Percentiles rank a stretch among this genome's conserved stretches.
These are phyloP conservation scores for Caenorhabditis panamensis DNA, from an alignment of 2,888 invertebrate genomes.

Conservation along the genomic window DNA sequence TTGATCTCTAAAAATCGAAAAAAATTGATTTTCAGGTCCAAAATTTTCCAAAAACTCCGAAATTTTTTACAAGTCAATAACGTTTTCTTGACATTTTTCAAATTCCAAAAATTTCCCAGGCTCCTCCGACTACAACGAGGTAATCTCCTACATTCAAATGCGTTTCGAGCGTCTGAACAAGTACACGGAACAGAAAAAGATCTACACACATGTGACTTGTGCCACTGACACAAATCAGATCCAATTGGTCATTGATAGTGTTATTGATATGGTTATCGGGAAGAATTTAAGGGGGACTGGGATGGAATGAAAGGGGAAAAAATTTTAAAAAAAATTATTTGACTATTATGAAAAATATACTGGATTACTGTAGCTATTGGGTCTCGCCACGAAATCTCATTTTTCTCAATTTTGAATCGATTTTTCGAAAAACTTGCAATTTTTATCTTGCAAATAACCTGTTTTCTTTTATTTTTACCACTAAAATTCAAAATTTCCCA, in stretches of 20 bases:
- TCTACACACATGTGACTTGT: conserved; percentile 67
- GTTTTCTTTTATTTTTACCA: too few relatives aligned
- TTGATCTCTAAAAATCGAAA: too few relatives aligned
- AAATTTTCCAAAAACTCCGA: too few relatives aligned
- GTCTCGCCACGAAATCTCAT: too few relatives aligned
- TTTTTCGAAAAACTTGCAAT: too few relatives aligned
- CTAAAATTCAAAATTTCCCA: too few relatives aligned
- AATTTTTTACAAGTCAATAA: too few relatives aligned
- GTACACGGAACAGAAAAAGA: conserved; percentile 39
- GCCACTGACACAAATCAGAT: conserved; percentile 69
- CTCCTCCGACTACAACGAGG: conserved; percentile 46
- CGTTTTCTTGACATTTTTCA: conserved; percentile 2
- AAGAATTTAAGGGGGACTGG: conserved; percentile 69
- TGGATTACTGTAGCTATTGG: not conserved
- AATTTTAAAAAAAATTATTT: too few relatives aligned
- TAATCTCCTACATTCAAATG: conserved; percentile 49
- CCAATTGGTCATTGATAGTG: conserved; percentile 69
- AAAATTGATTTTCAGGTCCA: too few relatives aligned
- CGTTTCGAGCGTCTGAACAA: conserved; percentile 57
- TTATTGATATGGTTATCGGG: conserved; percentile 70
- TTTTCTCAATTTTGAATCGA: too few relatives aligned
- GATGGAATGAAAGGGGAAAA: conserved; percentile 62
- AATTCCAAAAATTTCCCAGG: conserved; percentile 29
- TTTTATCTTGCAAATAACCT: too few relatives aligned
- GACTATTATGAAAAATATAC: not conserved